phyloP scores from a whole-genome alignment of 1,140 invertebrate genomes.

The Dryas iulia region DNA sequence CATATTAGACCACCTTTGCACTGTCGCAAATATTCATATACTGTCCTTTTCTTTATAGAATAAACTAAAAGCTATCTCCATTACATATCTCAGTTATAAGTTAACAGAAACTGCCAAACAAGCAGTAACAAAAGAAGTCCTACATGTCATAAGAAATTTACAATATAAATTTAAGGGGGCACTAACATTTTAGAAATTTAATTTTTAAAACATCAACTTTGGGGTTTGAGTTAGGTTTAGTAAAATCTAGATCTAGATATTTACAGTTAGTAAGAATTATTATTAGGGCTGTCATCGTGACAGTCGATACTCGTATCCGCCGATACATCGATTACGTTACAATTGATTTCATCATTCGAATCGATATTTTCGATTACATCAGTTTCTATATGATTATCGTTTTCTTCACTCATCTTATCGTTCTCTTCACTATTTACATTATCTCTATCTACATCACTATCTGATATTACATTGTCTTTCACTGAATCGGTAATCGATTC shows the following conservation, averaged over 20 bases:
- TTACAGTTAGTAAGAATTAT: conserved; percentile 57
- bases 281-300: conserved; percentile 67
- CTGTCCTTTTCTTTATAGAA: not conserved
- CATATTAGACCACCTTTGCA: not conserved
- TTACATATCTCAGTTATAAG: too few species aligned
- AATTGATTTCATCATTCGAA: conserved; percentile 65
- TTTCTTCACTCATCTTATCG: conserved; percentile 46
- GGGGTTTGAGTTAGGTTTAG: conserved; percentile 41
- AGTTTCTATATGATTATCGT: conserved; percentile 38
- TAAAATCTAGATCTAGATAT: conserved; percentile 23
- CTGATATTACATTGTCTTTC: conserved; percentile 41
- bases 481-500: conserved; percentile 47
- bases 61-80: too few species aligned
- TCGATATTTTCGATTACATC: conserved; percentile 39
- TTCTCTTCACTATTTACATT: conserved; percentile 47
- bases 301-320: conserved; percentile 43
- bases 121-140: not conserved
- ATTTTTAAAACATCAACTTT: conserved; percentile 34
- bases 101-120: not conserved
- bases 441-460: conserved; percentile 54
- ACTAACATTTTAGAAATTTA: not conserved
- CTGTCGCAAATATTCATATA: not conserved
- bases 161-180: not conserved
- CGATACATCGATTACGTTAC: conserved; percentile 54
- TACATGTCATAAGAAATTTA: not conserved